Conservation (phyloP, 2,888 invertebrate genomes). For the Leptarthrus brevirostris region DNA sequence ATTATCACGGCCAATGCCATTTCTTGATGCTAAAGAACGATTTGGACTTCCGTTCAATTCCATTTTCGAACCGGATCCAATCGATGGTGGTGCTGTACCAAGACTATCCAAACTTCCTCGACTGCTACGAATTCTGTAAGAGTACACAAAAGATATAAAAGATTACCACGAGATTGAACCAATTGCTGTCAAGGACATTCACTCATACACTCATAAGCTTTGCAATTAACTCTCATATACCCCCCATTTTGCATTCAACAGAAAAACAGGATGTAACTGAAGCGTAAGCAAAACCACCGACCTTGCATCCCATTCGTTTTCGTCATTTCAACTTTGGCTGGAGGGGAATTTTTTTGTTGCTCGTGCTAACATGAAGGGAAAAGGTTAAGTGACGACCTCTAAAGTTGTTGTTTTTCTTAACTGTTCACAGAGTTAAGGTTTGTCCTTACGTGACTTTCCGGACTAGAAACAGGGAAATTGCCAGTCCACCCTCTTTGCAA, state of each 20-base stretch:
- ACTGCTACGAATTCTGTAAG: conserved; percentile 65
- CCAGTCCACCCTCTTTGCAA: no score
- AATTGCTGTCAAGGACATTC: not conserved
- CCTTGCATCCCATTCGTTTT: not conserved
- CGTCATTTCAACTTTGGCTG: conserved; percentile 21
- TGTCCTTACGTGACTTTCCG: conserved; percentile 31
- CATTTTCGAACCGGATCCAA: conserved; percentile 59
- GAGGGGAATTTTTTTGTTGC: not conserved
- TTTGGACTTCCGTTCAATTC: conserved; percentile 58
- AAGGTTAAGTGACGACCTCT: conserved; percentile 55
- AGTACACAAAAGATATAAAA: no score
- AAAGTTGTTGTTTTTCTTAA: conserved; percentile 39
- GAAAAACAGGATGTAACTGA: conserved; percentile 1
- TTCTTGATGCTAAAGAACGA: conserved; percentile 58
- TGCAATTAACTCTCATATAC: conserved; percentile 5
- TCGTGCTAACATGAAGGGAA: conserved; percentile 35
- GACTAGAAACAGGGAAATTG: not conserved
- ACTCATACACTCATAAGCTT: not conserved
- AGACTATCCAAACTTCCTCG: conserved; percentile 67
- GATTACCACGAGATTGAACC: no score
- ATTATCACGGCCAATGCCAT: conserved; percentile 62
- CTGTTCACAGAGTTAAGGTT: conserved; percentile 8
- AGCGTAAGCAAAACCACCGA: not conserved
- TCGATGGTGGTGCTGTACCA: conserved; percentile 64
- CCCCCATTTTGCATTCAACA: conserved; percentile 20